Base-by-base conservation (phyloP, 2,797 vertebrate genomes). In the Kryptopterus vitreolus region DNA sequence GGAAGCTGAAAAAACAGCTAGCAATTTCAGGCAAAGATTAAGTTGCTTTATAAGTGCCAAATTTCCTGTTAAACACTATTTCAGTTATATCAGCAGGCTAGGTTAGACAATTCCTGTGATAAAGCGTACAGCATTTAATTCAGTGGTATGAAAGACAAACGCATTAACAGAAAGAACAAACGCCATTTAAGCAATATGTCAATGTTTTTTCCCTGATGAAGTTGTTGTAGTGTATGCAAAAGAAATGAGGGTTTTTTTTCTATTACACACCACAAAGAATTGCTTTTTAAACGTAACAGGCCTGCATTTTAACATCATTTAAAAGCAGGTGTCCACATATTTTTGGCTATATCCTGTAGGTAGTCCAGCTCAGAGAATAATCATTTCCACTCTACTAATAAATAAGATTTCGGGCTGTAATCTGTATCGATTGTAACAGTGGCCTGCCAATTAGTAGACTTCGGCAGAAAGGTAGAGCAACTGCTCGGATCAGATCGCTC, bases 381-480 rank as follows among this genome's bases (percentile, higher is more conserved):
- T 70, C 9, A 52, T 71, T 52, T 52, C 48, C 26, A 71, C 26
- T 71, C 68, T 53, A 53, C 22, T 52, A 71, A 52, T 52, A 52
- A 52, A 71, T 31, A 31, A 5, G 48, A 53, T 50, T 50, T 70
- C 46, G 29, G 24, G 68, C 68, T 50, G 46, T 70, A 70, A 52
- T 8, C 29, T 46, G 50, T 53, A 50, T 20, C 0, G 9, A 2
- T 18, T 31, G 26, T 22, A 18, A 70, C 46, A 50, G 46, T 52
- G 26, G 15, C 16, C 16, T 70, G 24, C 9, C 68, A 31, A 20
- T 70, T 50, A 52, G 46, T 70, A n/a, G n/a, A 22, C 16, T 52
- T 68, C 10, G 8, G 26, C 46, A 57, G 31, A 72, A 50, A 38
- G 22, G 70, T 72, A 4, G 31, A 57, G 31, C 35, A 57, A 22